phyloP scores from a whole-genome alignment of 1,140 invertebrate genomes.

The Solen grandis region DNA sequence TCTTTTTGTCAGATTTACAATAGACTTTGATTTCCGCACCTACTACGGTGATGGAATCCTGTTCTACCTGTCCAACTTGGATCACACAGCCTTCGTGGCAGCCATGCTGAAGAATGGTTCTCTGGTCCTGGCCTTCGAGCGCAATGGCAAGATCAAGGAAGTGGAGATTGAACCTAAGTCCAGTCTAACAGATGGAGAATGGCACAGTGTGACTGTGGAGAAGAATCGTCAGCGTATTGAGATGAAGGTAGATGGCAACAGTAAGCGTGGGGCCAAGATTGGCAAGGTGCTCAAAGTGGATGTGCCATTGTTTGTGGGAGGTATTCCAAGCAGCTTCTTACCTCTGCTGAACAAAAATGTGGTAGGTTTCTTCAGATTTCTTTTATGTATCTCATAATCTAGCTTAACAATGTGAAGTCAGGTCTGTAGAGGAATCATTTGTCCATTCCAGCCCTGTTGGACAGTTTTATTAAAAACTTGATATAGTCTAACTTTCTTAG shows the following conservation, averaged over 20 bases:
- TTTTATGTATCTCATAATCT: no score
- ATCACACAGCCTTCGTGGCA: conserved; percentile 87
- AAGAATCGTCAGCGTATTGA: conserved; percentile 27
- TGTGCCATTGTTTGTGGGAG: conserved; percentile 89
- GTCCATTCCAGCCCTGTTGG: no score
- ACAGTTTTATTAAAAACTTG: no score
- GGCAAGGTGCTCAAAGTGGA: conserved; percentile 86
- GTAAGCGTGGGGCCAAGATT: conserved; percentile 85
- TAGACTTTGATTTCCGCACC: conserved; percentile 92
- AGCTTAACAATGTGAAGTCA: no score
- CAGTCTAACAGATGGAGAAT: conserved; percentile 89
- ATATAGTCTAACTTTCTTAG: no score
- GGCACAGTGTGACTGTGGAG: conserved; percentile 86
- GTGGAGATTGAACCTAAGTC: conserved; percentile 80
- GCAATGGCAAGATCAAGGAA: conserved; percentile 82
- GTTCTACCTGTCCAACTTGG: conserved; percentile 84
- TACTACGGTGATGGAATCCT: conserved; percentile 92
- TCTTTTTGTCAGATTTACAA: conserved; percentile 83
- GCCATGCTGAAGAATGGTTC: conserved; percentile 87
- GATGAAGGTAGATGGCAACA: conserved; percentile 86
- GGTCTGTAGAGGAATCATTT: no score
- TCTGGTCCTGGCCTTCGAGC: conserved; percentile 85
- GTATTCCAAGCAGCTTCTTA: conserved; percentile 84
- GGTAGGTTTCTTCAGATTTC: conserved; percentile 62
- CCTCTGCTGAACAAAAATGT: conserved; percentile 56